Evolutionary conservation across 2,888 invertebrate genomes (phyloP).

Genomic region (Perithous albicinctus): DNA sequence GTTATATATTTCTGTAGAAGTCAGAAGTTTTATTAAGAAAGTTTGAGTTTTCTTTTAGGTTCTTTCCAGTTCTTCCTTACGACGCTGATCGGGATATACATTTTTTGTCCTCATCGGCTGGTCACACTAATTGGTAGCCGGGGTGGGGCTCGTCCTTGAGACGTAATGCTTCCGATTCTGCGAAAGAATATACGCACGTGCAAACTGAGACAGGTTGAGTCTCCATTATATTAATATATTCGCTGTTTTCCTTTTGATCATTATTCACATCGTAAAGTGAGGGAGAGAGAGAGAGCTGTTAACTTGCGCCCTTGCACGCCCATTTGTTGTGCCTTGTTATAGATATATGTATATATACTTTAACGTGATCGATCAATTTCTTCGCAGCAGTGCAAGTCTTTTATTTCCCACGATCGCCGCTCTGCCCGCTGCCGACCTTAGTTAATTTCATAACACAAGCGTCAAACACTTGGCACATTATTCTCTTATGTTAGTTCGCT

Average conservation of each 20-base stretch:
- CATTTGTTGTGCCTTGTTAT: background rate
- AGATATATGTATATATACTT: background rate
- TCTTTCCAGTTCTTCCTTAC: too few species aligned
- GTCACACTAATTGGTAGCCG: background rate
- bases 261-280: background rate
- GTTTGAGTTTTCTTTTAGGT: too few species aligned
- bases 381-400: background rate
- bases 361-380: conserved; percentile 8
- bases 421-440: background rate
- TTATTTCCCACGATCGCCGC: conserved; percentile 4
- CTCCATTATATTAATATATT: background rate
- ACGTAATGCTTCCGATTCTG: background rate
- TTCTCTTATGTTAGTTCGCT: background rate
- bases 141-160: background rate
- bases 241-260: background rate
- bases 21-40: too few species aligned
- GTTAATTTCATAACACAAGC: background rate
- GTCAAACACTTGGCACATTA: background rate
- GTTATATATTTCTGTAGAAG: too few species aligned
- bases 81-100: background rate
- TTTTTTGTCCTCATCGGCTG: background rate
- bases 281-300: too few species aligned
- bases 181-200: background rate
- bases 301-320: conserved; percentile 7
- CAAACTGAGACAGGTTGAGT: background rate